Evolutionary conservation across 2,797 vertebrate genomes (phyloP), one percentile per base, ranked within the genome.

Genomic region (Spondyliosoma cantharus): DNA sequence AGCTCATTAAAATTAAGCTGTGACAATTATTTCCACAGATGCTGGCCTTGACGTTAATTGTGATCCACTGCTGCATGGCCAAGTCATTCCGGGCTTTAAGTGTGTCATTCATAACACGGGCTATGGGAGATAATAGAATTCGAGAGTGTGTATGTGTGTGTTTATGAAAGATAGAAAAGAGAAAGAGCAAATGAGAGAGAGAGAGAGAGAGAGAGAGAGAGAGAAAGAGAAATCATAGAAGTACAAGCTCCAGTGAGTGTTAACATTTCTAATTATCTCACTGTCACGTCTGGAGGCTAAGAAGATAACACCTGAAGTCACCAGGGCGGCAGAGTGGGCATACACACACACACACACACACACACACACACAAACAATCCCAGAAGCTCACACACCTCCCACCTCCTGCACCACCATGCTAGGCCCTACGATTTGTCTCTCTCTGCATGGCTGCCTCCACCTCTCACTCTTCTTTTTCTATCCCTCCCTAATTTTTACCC

Each of bases 231-330:
- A 90, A 86, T 85, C 78, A 85, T 82, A 80, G 80, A 82, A 63
- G 75, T 84, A 88, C 81, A 85, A 88, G 86, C 90, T 86, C 78
- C 89, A 89, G 76, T 78, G 81, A 85, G 76, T 91, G 87, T 90
- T 93, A 93, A 93, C 89, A 84, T 93, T 90, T 89, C 89, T 92
- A 92, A 94, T 94, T 93, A 94, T 91, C 88, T 87, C 86, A 91
- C 86, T 89, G 83, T 91, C 89, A 91, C 74, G 67, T 92, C 88
- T 92, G 85, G 83, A 87, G 82, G 88, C 79, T 90, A 90, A 90
- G 86, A 90, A 78, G 84, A 90, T 88, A 91, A 89, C 86, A 91
- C 89, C 90, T 90, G 84, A 87, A 89, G 87, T 90, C 88, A 91
- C 83, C 71, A 76, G 56, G 85, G 84, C 71, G 66, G 81, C 66